These are phyloP conservation scores for Riptortus pedestris DNA, from an alignment of 1,140 invertebrate species.

Conservation along the genomic window DNA sequence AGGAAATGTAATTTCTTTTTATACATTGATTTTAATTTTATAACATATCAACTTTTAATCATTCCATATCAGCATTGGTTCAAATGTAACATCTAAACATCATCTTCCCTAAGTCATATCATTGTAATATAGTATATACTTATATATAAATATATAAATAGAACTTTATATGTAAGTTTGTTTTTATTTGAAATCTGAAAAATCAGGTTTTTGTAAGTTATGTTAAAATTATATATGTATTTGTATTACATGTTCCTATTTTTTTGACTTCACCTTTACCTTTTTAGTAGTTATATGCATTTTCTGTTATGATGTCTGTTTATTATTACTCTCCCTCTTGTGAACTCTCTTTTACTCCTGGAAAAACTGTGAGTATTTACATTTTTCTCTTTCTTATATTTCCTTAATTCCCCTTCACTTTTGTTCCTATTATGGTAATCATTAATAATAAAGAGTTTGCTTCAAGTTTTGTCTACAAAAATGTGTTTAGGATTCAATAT, in stretches of 20 bases:
- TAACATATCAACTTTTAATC: constrained; percentile 11
- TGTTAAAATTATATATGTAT: constrained; percentile 25
- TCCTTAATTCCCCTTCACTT: no score
- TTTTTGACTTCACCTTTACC: background rate
- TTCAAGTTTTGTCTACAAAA: no score
- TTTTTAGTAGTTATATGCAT: no score
- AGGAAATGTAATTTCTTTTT: constrained; percentile 2
- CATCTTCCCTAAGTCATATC: constrained; percentile 22
- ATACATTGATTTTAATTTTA: constrained; percentile 3
- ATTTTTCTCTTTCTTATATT: no score
- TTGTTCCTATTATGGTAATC: no score
- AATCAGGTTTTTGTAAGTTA: constrained; percentile 13
- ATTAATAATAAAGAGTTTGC: no score
- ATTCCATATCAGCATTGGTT: constrained; percentile 9
- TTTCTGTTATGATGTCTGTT: no score
- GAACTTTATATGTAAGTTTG: constrained; percentile 10
- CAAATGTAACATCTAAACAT: constrained; percentile 13
- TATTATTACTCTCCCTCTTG: no score
- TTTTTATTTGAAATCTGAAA: constrained; percentile 14
- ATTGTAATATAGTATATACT: constrained; percentile 17
- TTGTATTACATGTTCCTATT: constrained; percentile 18
- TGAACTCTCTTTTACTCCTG: no score
- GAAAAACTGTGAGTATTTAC: no score
- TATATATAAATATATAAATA: constrained; percentile 12
- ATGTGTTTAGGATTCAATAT: no score